A percentile compares a stretch with the other conserved stretches of the same genome.
These are phyloP conservation scores for Penaeus indicus DNA, from an alignment of 1,140 invertebrate species.

Conservation along the genomic window DNA sequence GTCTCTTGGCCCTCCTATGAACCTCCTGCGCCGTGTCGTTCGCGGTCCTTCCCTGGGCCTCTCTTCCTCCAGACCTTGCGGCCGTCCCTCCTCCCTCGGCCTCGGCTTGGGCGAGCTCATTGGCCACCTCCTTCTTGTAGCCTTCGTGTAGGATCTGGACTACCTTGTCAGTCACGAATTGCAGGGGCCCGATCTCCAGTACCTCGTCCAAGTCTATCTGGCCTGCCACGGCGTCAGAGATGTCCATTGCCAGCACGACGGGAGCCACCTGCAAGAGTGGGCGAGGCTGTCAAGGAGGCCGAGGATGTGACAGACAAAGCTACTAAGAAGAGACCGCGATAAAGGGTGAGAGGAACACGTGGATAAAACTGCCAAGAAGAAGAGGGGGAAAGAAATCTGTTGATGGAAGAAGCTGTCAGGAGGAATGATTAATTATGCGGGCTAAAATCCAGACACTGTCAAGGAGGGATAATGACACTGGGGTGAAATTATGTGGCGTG, in stretches of 20 bases:
- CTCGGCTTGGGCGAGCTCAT: not conserved
- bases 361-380: not conserved
- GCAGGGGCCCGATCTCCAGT: not conserved
- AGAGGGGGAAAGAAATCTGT: too few species aligned
- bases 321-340: not conserved
- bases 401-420: too few species aligned
- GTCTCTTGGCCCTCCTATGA: not conserved
- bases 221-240: not conserved
- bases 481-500: too few species aligned
- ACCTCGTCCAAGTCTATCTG: slow-evolving; percentile 3
- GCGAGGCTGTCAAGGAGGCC: not conserved
- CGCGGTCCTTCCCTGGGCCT: not conserved
- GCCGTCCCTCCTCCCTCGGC: not conserved
- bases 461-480: too few species aligned
- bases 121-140: not conserved
- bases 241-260: too few species aligned
- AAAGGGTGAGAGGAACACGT: not conserved
- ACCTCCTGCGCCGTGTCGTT: not conserved
- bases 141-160: not conserved
- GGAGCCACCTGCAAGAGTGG: too few species aligned
- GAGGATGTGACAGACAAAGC: not conserved
- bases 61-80: not conserved
- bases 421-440: too few species aligned
- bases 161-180: slow-evolving; percentile 4
- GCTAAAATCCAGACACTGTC: too few species aligned